A percentile compares a stretch with the other conserved stretches of the same genome.
Evolutionary conservation across 2,797 vertebrate genomes (phyloP).

Genomic region (Danio kyathit): DNA sequence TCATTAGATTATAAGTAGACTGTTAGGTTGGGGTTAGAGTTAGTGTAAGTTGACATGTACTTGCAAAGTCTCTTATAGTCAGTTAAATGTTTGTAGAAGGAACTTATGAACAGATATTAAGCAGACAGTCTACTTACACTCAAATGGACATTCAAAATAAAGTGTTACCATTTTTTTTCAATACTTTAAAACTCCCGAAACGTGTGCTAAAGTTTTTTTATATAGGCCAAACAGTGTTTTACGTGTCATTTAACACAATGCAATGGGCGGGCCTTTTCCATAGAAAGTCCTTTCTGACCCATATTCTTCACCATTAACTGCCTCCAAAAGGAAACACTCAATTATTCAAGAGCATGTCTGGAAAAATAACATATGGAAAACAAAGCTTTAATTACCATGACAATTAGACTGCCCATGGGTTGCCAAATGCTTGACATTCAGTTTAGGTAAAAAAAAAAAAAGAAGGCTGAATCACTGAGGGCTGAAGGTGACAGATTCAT

Average conservation of each 20-base stretch:
- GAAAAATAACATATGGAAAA: conserved; percentile 15
- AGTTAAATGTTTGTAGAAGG: too few species aligned
- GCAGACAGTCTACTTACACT: too few species aligned
- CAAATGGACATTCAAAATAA: too few species aligned
- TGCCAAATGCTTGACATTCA: conserved; percentile 17
- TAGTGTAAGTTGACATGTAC: too few species aligned
- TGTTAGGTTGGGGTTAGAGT: too few species aligned
- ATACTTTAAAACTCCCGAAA: background rate
- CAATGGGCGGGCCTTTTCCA: background rate
- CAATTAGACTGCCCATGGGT: conserved; percentile 21
- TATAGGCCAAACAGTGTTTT: background rate
- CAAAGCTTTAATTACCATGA: conserved; percentile 5
- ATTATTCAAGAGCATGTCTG: conserved; percentile 8
- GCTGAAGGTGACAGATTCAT: background rate
- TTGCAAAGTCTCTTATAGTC: too few species aligned
- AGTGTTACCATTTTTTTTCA: background rate
- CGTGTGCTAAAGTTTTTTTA: background rate
- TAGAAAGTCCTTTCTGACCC: background rate
- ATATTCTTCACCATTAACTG: conserved; percentile 1
- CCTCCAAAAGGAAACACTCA: conserved; percentile 3
- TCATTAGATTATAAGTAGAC: too few species aligned
- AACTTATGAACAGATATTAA: too few species aligned
- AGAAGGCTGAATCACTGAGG: background rate
- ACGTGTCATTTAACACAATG: background rate
- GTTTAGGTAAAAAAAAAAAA: conserved; percentile 4